Evolutionary conservation across 2,888 invertebrate genomes (phyloP).

Genomic region (Sclerodermus sp.): DNA sequence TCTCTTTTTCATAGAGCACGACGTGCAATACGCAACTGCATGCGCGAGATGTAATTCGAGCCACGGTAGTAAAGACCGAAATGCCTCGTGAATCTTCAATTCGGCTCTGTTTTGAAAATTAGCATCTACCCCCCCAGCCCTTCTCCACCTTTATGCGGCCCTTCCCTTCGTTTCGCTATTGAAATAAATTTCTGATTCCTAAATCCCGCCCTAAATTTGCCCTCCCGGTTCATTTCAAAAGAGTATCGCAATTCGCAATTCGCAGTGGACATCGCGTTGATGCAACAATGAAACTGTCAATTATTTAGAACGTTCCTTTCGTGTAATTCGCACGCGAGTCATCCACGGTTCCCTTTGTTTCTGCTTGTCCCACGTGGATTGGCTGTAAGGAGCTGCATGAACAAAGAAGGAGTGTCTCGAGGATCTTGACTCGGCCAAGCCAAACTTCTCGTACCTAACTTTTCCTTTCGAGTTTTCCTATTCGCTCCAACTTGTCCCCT

Average conservation of each 20-base stretch:
- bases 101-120: neutral
- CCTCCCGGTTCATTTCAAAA: neutral
- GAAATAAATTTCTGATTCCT: too few relatives aligned
- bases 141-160: neutral
- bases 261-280: too few relatives aligned
- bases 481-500: conserved; percentile 3
- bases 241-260: too few relatives aligned
- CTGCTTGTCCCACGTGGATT: conserved; percentile 28
- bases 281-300: too few relatives aligned
- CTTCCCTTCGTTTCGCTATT: neutral
- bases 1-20: conserved; percentile 7
- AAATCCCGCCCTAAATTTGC: neutral
- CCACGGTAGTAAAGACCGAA: neutral
- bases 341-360: conserved; percentile 21
- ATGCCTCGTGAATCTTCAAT: neutral
- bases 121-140: neutral
- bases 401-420: conserved; percentile 1
- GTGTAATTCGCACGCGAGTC: conserved; percentile 12
- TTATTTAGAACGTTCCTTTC: too few relatives aligned
- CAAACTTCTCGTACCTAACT: conserved; percentile 11
- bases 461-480: conserved; percentile 11
- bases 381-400: conserved; percentile 21
- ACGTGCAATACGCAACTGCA: conserved; percentile 3
- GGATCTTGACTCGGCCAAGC: conserved; percentile 15
- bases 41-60: neutral